Evolutionary conservation across 2,113 vertebrate species (phyloP).

Genomic region (Heliornis fulica): DNA sequence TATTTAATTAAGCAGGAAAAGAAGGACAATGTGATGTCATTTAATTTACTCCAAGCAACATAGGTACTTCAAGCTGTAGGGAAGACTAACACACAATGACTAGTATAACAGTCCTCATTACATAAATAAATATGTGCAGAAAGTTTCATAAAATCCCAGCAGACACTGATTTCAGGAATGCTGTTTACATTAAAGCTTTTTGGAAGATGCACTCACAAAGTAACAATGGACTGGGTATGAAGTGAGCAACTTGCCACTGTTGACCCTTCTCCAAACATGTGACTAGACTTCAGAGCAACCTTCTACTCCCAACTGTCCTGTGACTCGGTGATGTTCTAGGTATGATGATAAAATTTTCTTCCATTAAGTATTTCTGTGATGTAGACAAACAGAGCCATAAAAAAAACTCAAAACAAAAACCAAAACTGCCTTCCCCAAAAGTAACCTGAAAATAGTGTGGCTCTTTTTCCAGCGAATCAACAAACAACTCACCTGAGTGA

Average conservation of each 20-base stretch:
- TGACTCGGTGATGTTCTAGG: neutral
- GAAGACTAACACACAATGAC: neutral
- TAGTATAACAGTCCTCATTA: neutral
- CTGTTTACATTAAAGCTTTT: neutral
- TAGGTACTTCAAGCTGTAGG: neutral
- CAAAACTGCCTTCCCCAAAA: neutral
- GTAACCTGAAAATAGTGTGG: neutral
- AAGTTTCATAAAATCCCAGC: neutral
- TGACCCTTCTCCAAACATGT: neutral
- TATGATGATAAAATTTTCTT: neutral
- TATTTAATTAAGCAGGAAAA: constrained; percentile 55
- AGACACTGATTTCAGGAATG: neutral
- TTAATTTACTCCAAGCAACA: neutral
- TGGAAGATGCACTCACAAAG: neutral
- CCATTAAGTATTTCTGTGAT: neutral
- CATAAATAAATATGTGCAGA: neutral
- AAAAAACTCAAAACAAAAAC: accelerated
- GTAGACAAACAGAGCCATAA: neutral
- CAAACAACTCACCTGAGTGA: neutral
- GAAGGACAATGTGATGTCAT: neutral
- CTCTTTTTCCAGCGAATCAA: neutral
- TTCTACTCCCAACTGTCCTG: neutral
- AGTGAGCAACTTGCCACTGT: neutral
- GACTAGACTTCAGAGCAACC: neutral
- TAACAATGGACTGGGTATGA: accelerated